phyloP scores from a whole-genome alignment of 2,797 vertebrate genomes.

The Oryzias sinensis region DNA sequence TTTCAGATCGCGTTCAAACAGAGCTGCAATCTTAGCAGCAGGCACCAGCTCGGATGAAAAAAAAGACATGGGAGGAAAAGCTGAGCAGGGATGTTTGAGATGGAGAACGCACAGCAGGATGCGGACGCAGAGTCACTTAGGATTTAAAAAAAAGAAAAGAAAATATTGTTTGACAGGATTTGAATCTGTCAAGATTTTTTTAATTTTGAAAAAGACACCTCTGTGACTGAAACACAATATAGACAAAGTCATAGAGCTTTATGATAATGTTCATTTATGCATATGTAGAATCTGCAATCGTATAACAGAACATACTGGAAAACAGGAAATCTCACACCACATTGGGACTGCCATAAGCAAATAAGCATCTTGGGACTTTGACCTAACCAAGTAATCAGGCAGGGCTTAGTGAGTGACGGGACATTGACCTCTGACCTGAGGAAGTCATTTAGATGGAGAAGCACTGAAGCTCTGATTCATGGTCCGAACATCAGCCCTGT shows the following conservation, averaged over 20 bases:
- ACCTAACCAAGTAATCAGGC: constrained; percentile 59
- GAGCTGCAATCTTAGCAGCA: constrained; percentile 25
- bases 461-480: constrained; percentile 75
- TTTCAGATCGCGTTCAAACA: constrained; percentile 49
- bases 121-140: constrained; percentile 44
- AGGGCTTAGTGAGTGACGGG: constrained; percentile 76
- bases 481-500: constrained; percentile 54
- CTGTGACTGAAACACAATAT: neutral
- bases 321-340: constrained; percentile 20
- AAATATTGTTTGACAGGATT: constrained; percentile 27
- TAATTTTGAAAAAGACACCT: neutral
- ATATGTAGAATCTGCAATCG: constrained; percentile 5
- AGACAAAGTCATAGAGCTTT: neutral
- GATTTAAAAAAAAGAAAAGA: constrained; percentile 10
- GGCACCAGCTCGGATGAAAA: constrained; percentile 37
- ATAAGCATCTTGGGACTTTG: constrained; percentile 42
- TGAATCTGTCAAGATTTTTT: neutral
- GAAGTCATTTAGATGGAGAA: constrained; percentile 75
- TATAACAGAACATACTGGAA: constrained; percentile 14
- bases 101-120: constrained; percentile 21
- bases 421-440: constrained; percentile 80
- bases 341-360: constrained; percentile 30
- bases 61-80: constrained; percentile 32
- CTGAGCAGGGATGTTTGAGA: constrained; percentile 3
- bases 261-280: neutral